Evolutionary conservation across 2,113 vertebrate species (phyloP), one percentile per base, ranked within the genome.

Genomic region (Grammatotria lemairii): DNA sequence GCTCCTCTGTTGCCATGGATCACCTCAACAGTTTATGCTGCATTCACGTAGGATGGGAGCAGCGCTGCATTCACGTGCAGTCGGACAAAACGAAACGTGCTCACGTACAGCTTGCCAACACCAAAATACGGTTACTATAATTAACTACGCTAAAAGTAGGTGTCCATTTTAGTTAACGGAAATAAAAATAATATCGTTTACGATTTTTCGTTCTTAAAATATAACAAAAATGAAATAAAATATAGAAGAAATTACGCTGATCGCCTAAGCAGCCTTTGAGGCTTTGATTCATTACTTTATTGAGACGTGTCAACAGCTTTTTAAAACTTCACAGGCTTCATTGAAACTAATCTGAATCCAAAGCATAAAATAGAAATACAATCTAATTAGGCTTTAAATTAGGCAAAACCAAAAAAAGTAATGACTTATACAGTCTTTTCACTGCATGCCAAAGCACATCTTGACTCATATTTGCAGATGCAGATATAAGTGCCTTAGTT

Each of bases 1-100:
- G 84, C 89, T 85, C 78, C 89, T 86, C 94, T 96, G 97, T 97
- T 97, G 95, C 97, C 97, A 97, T 97, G 97, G 97, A 95, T 96
- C 96, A 91, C 94, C 91, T 95, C 96, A 96, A 97, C 96, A 96
- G 85, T 95, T 93, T 85, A 89, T 94, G 95, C 91, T 95, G 94
- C 94, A 88, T 94, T 95, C 95, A 94, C 57, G 92, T 65, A 83
- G 83, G 68, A 81, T 91, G 91, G 94, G 94, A 95, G 86, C 83
- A 73, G 86, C 79, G 94, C 79, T 9, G 89, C 93, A 54, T 94
- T 95, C 94, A 91, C 0, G 88, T 3, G 70, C 84, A 1, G 83
- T 88, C 35, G 92, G 93, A 91, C n/a, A 88, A 80, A 68, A 16
- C 6, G 0, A 1, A 11, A 55, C 65, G 23, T 17, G 21, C 42